Base-by-base conservation (phyloP, 2,797 vertebrate genomes). In the Melanotaenia parkinsoni region DNA sequence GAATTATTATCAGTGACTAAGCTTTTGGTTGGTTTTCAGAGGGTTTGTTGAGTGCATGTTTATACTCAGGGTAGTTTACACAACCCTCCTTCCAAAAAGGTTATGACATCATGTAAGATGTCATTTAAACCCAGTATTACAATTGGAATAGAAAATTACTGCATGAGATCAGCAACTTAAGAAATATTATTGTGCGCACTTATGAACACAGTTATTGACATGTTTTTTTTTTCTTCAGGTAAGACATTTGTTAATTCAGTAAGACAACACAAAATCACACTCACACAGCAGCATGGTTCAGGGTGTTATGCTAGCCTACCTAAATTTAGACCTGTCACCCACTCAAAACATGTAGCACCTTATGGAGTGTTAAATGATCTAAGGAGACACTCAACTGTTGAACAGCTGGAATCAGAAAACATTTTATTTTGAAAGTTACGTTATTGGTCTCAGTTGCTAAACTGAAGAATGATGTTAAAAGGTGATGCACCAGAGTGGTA, bases 1-100 rank as follows among this genome's bases (percentile, higher is more conserved):
- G 51, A 54, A 24, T 26, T 54, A 22, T 51, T 26, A n/a, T 66
- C 53, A 58, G 53, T 37, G 40, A 53, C n/a, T 12, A 57, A 58
- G 20, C 65, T 58, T 24, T 12, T 20, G 40, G 65, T 18, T 57
- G 37, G 12, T 58, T 58, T 67, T 66, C 35, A 5, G 13, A 2
- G 24, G 50, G 12, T 40, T 43, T n/a, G 8, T 51, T 22, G 18
- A 51, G 47, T 51, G 10, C n/a, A 51, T 22, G 3, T 22, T 51
- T 51, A 22, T 51, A 22, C 47, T 0, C 14, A 43, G 40, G 14
- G 38, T 40, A 18, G 40, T 45, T 45, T 10, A 22, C 45, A 50
- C 47, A 51, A 51, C n/a, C 47, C 47, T 51, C 8, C n/a, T 22
- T 22, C 8, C 9, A 51, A 51, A 22, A 51, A n/a, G 8, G n/a